These are phyloP conservation scores for Acanthoscelides obtectus DNA, from an alignment of 2,888 invertebrate species.

Conservation along the genomic window DNA sequence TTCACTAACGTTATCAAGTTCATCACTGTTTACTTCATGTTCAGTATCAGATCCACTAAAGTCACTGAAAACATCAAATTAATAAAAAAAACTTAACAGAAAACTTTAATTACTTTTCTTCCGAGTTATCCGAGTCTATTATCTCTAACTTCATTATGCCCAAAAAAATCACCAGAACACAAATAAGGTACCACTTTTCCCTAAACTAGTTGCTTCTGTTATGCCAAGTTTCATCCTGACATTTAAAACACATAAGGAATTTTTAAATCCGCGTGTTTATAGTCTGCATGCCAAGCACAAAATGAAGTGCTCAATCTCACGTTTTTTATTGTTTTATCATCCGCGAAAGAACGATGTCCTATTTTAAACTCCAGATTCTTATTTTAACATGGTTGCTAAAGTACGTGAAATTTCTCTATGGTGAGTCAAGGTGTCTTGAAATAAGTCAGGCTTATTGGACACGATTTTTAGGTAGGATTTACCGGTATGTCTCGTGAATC, in stretches of 20 bases:
- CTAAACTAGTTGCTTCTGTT: too few species aligned
- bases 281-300: constrained; percentile 12
- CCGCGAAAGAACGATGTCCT: constrained; percentile 16
- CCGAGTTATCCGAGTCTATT: constrained; percentile 10
- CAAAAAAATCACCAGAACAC: too few species aligned
- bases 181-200: too few species aligned
- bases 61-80: constrained; percentile 30
- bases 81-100: constrained; percentile 4
- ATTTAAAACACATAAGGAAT: neutral
- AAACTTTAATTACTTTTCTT: constrained; percentile 10
- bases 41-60: constrained; percentile 36
- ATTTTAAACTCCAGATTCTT: constrained; percentile 17
- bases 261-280: neutral
- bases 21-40: constrained; percentile 26
- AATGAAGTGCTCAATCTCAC: constrained; percentile 15
- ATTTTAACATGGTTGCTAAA: constrained; percentile 20
- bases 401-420: constrained; percentile 15
- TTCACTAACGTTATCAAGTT: constrained; percentile 29
- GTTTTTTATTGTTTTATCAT: constrained; percentile 18
- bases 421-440: neutral
- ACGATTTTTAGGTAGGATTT: neutral
- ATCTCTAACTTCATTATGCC: constrained; percentile 25
- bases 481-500: neutral
- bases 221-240: neutral
- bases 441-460: neutral